Conservation (phyloP, 1,140 invertebrate genomes). For the Heliconius hewitsoni region DNA sequence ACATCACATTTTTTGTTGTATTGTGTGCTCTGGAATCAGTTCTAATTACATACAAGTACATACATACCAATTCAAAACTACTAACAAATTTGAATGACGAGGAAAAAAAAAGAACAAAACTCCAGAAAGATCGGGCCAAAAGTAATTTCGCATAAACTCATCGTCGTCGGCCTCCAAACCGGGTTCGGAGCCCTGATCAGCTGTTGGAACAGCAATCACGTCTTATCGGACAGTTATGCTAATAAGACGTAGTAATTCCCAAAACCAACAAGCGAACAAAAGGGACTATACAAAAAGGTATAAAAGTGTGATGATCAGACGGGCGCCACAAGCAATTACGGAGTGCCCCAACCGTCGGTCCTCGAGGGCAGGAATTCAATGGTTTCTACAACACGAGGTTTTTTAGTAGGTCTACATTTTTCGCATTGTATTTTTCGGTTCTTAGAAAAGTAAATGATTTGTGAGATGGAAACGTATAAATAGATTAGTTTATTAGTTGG, state of each 20-base stretch:
- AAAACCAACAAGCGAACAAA: constrained; percentile 79
- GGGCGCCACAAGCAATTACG: constrained; percentile 76
- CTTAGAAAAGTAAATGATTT: constrained; percentile 35
- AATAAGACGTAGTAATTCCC: constrained; percentile 81
- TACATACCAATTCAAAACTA: background rate
- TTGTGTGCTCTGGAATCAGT: no score
- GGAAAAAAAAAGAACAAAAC: background rate
- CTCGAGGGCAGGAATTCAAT: constrained; percentile 44
- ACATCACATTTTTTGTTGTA: background rate
- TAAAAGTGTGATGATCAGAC: constrained; percentile 63
- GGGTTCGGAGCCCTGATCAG: constrained; percentile 33
- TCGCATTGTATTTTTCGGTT: constrained; percentile 45
- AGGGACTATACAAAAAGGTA: constrained; percentile 63
- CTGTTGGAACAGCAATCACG: constrained; percentile 77
- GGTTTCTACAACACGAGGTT: constrained; percentile 50
- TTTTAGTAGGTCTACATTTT: constrained; percentile 57
- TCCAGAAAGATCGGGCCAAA: background rate
- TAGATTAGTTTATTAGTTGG: constrained; percentile 14
- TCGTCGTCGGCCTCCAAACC: background rate
- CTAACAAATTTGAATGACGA: background rate
- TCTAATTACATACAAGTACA: no score
- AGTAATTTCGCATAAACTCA: background rate
- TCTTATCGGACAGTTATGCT: constrained; percentile 76
- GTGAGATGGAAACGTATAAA: background rate
- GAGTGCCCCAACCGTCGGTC: constrained; percentile 47